Evolutionary conservation across 2,797 vertebrate species (phyloP).

Genomic region (Rhabdomys pumilio): DNA sequence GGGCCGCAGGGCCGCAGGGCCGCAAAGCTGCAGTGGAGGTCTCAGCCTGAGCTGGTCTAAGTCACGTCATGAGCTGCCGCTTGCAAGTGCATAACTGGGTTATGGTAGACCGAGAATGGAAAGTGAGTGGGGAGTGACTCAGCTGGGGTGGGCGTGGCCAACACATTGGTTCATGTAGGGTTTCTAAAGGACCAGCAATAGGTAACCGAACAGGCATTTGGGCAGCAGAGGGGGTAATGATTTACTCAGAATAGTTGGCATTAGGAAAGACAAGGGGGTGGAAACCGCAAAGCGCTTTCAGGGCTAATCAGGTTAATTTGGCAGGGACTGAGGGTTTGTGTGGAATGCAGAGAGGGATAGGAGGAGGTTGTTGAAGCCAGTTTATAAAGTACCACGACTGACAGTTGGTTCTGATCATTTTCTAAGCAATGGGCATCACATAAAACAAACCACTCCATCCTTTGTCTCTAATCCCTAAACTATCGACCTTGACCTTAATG

Average conservation of each 20-base stretch:
- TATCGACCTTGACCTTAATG: slow-evolving; percentile 40
- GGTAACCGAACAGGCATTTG: slow-evolving; percentile 21
- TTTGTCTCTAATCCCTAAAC: background rate
- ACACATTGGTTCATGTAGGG: background rate
- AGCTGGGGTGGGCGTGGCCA: background rate
- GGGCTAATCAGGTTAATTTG: background rate
- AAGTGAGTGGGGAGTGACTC: background rate
- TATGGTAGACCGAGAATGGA: background rate
- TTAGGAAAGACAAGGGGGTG: background rate
- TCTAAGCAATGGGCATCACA: background rate
- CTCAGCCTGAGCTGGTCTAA: background rate
- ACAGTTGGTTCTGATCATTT: slow-evolving; percentile 39
- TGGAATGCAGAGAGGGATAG: slow-evolving; percentile 15
- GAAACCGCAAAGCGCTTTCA: slow-evolving; percentile 6
- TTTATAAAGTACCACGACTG: background rate
- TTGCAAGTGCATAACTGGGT: no score
- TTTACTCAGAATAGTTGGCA: slow-evolving; percentile 14
- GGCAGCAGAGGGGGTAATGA: slow-evolving; percentile 1
- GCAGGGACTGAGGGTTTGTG: background rate
- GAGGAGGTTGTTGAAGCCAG: background rate
- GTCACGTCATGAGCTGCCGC: background rate
- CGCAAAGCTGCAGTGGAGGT: background rate
- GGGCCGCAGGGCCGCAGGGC: background rate
- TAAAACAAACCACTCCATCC: slow-evolving; percentile 22
- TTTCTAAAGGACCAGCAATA: slow-evolving; percentile 32